These are phyloP conservation scores for Rhynchopsitta pachyrhyncha DNA, from an alignment of 2,113 vertebrate genomes.

Conservation along the genomic window DNA sequence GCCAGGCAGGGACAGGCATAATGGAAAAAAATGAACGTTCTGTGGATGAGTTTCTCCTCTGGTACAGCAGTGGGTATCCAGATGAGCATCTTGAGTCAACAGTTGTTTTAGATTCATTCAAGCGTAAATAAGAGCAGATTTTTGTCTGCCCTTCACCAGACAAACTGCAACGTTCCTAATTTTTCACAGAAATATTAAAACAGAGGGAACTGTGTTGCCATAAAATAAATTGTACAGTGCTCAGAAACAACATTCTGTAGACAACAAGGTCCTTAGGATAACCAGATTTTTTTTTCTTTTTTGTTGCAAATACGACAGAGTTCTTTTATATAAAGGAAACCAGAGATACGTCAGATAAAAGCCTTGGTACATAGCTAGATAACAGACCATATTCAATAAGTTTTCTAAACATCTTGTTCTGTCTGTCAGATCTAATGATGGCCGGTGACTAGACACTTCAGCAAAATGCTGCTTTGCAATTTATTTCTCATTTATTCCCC, in stretches of 20 bases:
- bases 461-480: constrained; percentile 32
- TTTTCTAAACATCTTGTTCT: constrained; percentile 71
- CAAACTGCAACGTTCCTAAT: neutral
- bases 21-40: neutral
- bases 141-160: constrained; percentile 53
- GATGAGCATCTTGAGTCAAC: constrained; percentile 33
- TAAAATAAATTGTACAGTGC: neutral
- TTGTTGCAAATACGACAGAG: neutral
- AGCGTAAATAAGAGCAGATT: constrained; percentile 42
- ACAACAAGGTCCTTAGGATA: constrained; percentile 28
- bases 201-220: neutral
- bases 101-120: constrained; percentile 33
- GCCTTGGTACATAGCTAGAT: constrained; percentile 42
- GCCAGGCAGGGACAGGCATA: neutral
- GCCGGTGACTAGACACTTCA: constrained; percentile 69
- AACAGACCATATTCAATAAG: constrained; percentile 51
- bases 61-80: neutral
- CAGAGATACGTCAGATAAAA: constrained; percentile 41
- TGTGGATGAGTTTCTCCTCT: neutral
- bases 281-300: constrained; percentile 3
- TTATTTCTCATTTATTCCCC: constrained; percentile 72
- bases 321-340: neutral
- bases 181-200: constrained; percentile 38
- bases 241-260: neutral
- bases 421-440: constrained; percentile 74